phyloP scores from a whole-genome alignment of 2,888 invertebrate genomes.

The Steinernema hermaphroditum region DNA sequence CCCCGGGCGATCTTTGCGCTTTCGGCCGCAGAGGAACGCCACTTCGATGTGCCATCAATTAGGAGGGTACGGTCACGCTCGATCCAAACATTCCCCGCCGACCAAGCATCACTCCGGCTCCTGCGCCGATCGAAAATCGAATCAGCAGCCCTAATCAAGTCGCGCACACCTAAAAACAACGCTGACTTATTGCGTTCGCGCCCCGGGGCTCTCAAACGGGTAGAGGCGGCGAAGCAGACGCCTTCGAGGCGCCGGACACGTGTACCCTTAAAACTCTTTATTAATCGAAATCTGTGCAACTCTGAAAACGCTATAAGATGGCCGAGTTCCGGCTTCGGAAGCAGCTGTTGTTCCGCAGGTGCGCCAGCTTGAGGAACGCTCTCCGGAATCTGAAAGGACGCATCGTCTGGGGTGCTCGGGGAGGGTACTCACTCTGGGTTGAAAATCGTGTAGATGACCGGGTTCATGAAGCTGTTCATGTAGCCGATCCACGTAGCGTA shows the following conservation, averaged over 20 bases:
- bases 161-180: background rate
- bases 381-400: background rate
- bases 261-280: background rate
- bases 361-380: slow-evolving; percentile 23
- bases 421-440: slow-evolving; percentile 73
- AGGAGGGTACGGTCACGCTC: slow-evolving; percentile 26
- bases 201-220: background rate
- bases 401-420: background rate
- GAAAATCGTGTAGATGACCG: slow-evolving; percentile 69
- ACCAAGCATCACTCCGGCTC: background rate
- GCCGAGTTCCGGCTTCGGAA: slow-evolving; percentile 24
- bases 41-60: background rate
- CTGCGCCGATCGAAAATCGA: slow-evolving; percentile 18
- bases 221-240: background rate
- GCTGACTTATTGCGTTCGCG: background rate
- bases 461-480: slow-evolving; percentile 72
- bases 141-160: background rate
- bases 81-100: background rate
- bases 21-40: background rate
- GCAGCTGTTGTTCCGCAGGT: slow-evolving; percentile 9
- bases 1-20: background rate
- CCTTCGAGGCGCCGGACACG: background rate
- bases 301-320: background rate
- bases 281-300: background rate
- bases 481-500: slow-evolving; percentile 84